Evolutionary conservation across 2,888 invertebrate genomes (phyloP).

Genomic region (Corbicula japonica): DNA sequence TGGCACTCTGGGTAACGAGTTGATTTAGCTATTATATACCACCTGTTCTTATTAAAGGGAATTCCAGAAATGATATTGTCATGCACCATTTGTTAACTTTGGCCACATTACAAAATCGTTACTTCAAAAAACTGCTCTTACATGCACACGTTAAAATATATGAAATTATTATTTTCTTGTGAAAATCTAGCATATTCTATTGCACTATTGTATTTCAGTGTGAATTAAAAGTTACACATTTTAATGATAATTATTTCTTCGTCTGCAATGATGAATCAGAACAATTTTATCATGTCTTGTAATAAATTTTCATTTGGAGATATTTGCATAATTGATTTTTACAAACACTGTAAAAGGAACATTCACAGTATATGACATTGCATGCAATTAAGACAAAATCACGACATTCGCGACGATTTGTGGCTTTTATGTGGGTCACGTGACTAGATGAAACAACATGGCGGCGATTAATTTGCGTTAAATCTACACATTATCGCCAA

Average conservation of each 20-base stretch:
- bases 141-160: too few species aligned
- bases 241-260: too few species aligned
- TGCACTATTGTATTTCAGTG: too few species aligned
- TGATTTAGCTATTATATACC: not conserved
- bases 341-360: constrained; percentile 48
- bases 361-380: constrained; percentile 59
- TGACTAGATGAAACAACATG: constrained; percentile 66
- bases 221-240: too few species aligned
- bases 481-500: constrained; percentile 59
- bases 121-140: too few species aligned
- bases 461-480: constrained; percentile 65
- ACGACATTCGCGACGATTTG: constrained; percentile 64
- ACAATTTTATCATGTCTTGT: not conserved
- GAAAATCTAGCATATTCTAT: too few species aligned
- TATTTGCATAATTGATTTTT: constrained; percentile 67
- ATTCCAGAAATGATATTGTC: not conserved
- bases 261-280: too few species aligned
- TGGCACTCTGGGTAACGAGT: not conserved
- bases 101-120: too few species aligned
- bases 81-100: constrained; percentile 24
- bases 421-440: constrained; percentile 66
- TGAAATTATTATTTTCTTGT: too few species aligned
- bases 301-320: constrained; percentile 40
- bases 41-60: constrained; percentile 29
- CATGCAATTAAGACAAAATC: constrained; percentile 64